These are phyloP conservation scores for Callorhinus ursinus DNA, from an alignment of 2,113 vertebrate species.

Conservation along the genomic window DNA sequence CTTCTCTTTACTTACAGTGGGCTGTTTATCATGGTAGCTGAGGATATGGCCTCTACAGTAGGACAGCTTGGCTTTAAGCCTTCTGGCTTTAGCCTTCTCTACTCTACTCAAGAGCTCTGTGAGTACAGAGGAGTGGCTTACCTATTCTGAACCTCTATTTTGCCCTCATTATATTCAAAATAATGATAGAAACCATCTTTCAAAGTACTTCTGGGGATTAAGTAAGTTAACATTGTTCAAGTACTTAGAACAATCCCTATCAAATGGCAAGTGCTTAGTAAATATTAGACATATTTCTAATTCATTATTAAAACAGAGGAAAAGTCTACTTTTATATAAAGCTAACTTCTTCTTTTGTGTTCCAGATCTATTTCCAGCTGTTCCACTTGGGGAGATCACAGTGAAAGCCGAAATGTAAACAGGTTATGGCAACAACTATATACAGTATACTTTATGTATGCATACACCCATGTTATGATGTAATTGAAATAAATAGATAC, in stretches of 20 bases:
- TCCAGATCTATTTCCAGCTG: neutral
- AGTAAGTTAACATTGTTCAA: neutral
- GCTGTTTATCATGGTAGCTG: neutral
- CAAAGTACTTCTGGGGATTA: neutral
- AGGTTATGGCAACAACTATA: neutral
- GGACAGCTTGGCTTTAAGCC: neutral
- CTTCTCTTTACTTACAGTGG: neutral
- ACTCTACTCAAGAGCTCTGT: neutral
- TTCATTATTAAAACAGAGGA: slow-evolving; percentile 14
- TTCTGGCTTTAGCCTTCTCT: neutral
- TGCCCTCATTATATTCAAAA: neutral
- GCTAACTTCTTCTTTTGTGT: neutral
- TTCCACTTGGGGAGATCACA: neutral
- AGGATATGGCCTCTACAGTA: neutral
- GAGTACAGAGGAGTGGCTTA: neutral
- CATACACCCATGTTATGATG: neutral
- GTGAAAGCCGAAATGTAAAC: neutral
- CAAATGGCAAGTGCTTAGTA: neutral
- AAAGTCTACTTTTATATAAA: neutral
- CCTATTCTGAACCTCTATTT: neutral
- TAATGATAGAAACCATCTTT: neutral
- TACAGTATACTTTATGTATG: neutral
- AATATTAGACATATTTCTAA: slow-evolving; percentile 47
- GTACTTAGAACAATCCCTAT: neutral
- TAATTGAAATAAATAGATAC: neutral